These are phyloP conservation scores for Gorsachius magnificus DNA, from an alignment of 2,797 vertebrate genomes.

Conservation along the genomic window DNA sequence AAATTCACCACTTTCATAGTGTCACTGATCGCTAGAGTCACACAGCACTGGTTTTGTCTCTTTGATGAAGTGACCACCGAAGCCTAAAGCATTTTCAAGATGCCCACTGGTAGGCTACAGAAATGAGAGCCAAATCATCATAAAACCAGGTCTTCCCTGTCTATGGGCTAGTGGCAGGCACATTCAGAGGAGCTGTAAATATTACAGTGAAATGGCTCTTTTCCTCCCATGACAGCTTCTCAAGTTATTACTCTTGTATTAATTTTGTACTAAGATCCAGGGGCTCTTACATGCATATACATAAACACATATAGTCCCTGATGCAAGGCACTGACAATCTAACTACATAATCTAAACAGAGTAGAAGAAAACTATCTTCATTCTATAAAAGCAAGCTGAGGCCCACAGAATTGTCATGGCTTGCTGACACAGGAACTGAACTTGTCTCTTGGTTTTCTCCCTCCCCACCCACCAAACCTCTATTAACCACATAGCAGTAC, in stretches of 20 bases:
- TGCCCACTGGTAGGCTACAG: background rate
- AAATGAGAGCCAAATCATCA: background rate
- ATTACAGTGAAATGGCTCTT: background rate
- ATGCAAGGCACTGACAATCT: background rate
- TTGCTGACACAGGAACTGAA: background rate
- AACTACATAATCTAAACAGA: background rate
- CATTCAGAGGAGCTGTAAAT: background rate
- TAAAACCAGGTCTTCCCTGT: background rate
- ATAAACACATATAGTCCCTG: background rate
- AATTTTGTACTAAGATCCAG: background rate
- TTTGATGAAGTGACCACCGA: background rate
- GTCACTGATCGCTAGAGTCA: background rate
- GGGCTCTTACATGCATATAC: background rate
- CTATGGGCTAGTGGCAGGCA: background rate
- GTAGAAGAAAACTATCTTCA: background rate
- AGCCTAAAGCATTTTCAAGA: background rate
- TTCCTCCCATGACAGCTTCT: background rate
- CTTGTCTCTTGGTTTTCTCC: background rate
- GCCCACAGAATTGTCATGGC: background rate
- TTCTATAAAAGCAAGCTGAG: background rate
- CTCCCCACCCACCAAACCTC: background rate
- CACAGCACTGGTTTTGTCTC: background rate
- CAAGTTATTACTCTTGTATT: background rate
- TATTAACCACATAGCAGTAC: background rate
- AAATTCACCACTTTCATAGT: background rate